Evolutionary conservation across 2,888 invertebrate genomes (phyloP), one percentile per base, ranked within the genome.

Genomic region (Stenichneumon culpator): DNA sequence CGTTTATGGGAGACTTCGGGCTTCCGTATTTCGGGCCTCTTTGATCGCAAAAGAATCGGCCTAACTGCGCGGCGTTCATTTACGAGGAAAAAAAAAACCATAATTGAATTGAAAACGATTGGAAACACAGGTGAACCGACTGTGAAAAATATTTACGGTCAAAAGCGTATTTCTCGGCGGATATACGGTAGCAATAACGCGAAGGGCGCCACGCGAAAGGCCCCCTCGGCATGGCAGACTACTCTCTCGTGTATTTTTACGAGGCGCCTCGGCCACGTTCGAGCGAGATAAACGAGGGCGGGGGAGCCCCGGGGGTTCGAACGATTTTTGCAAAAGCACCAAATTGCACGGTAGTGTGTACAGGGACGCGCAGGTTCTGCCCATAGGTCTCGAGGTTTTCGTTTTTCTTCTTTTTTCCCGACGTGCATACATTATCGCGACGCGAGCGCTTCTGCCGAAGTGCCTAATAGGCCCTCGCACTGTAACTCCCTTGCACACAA

Each of bases 321-420:
- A 84, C 88, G 87, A 86, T 90, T 88, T 87, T 87, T 87, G 87
- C 84, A 84, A 90, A 88, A 88, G 87, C 86, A 87, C 86, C 70
- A 87, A 90, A 90, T 88, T 89, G 88, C 88, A 90, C 84, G 87
- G 70, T 75, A 79, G 60, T 78, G 28, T 39, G 67, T 60, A 74
- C 39, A 63, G 28, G 32, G 74, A 83, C 57, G 67, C 67, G 68
- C 36, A 54, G 36, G 68, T 54, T 74, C 57, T 54, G 65, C 72
- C 72, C 19, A 14, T 19, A 50, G 60, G 19, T 16, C 47, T 39
- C 16, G 22, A 28, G 16, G 7, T 67, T 72, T 79, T 79, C 82
- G 28, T 47, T 16, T 44, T 47, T 47, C 14, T 47, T 16, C 44
- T 16, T 47, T 16, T 16, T 3, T 47, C 1, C 16, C 32, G n/a